Base-by-base conservation (phyloP, 2,797 vertebrate species). In the Hirundo rustica region DNA sequence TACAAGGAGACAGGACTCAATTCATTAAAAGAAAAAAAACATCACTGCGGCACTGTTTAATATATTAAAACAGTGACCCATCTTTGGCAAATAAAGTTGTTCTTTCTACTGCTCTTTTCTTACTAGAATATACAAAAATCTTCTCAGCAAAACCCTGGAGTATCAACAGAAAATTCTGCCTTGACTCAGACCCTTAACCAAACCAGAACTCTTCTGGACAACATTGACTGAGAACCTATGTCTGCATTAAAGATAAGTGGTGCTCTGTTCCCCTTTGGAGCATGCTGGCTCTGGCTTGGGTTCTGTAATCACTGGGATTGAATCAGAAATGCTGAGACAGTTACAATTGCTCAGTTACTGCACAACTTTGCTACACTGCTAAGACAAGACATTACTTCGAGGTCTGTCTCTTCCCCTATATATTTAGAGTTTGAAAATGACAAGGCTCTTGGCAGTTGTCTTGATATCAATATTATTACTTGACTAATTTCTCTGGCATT, bases 401-500 rank as follows among this genome's bases (percentile, higher is more conserved):
- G 73, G 32, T 64, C 85, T 88, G 34, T 45, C 78, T 95, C 82
- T 86, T 95, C 66, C 25, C 66, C 64, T 60, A 21, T 74, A 70
- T 79, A 83, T 89, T 89, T 91, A 89, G 91, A 95, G 88, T 96
- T 96, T 95, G 89, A 44, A 94, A 95, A 93, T 87, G 75, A 82
- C 87, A 96, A 79, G 64, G 83, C 54, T 74, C 64, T 92, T 73
- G 86, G 84, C 67, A 91, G 87, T 89, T 93, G 76, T 93, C 90
- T 92, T 93, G 76, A 45, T 93, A 91, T 85, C 84, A 91, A 76
- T 51, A 96, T 77, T 94, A 95, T 88, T 86, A 95, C 61, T 91
- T 29, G 27, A 95, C 71, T 96, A 95, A 96, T 95, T 93, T 89
- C 92, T 96, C 58, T 92, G 54, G 95, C 78, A 94, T 93, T 93